These are phyloP conservation scores for Tetramorium simillimum DNA, from an alignment of 1,140 invertebrate genomes.

Conservation along the genomic window DNA sequence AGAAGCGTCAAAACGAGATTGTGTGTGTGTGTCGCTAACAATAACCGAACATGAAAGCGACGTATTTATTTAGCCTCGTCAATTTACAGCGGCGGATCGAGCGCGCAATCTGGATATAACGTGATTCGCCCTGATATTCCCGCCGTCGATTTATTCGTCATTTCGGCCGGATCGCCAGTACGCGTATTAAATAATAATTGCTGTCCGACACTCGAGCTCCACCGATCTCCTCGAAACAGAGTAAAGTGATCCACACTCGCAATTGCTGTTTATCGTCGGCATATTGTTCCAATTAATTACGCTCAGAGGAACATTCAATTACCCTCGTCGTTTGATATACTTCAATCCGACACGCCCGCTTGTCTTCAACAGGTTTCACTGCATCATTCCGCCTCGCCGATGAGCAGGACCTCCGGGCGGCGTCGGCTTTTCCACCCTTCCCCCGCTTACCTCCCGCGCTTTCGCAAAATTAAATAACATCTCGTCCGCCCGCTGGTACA, in stretches of 20 bases:
- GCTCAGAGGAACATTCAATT: slow-evolving; percentile 39
- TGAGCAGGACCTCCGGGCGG: neutral
- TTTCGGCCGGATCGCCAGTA: neutral
- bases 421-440: neutral
- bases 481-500: neutral
- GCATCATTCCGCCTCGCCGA: neutral
- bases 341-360: neutral
- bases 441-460: neutral
- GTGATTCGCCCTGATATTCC: neutral
- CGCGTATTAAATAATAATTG: slow-evolving; percentile 31
- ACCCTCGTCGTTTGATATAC: slow-evolving; percentile 11
- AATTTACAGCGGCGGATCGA: slow-evolving; percentile 1
- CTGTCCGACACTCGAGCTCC: neutral
- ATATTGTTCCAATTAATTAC: slow-evolving; percentile 34
- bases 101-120: slow-evolving; percentile 21
- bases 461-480: slow-evolving; percentile 39
- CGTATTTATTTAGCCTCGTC: slow-evolving; percentile 12
- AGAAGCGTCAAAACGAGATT: neutral
- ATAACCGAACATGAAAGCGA: slow-evolving; percentile 9
- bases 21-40: neutral
- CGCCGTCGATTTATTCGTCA: slow-evolving; percentile 1
- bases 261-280: slow-evolving; percentile 6
- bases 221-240: neutral
- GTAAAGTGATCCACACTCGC: neutral
- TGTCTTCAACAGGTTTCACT: slow-evolving; percentile 43